Evolutionary conservation across 1,140 invertebrate species (phyloP).

Genomic region (Macrotrachela quadricornifera): DNA sequence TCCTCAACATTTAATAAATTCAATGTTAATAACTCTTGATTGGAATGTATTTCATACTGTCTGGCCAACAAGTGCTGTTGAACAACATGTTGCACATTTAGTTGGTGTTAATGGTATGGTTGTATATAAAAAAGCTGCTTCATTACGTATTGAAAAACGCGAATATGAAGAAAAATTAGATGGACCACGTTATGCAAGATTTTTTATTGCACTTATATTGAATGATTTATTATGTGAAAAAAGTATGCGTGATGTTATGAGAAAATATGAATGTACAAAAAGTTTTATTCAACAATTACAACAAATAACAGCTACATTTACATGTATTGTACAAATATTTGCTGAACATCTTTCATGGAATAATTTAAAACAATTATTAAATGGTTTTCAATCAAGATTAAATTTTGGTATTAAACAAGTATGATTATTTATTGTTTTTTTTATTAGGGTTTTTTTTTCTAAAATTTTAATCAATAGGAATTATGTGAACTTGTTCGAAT

Average conservation of each 20-base stretch:
- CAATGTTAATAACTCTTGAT: neutral
- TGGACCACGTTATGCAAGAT: conserved; percentile 35
- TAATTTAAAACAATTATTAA: conserved; percentile 63
- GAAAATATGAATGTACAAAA: conserved; percentile 60
- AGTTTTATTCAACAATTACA: conserved; percentile 73
- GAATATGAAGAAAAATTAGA: neutral
- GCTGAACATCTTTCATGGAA: conserved; percentile 76
- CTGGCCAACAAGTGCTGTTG: conserved; percentile 37
- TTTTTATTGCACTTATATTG: conserved; percentile 71
- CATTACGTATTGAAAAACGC: conserved; percentile 37
- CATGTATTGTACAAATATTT: conserved; percentile 76
- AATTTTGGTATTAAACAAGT: conserved; percentile 63
- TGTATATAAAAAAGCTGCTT: conserved; percentile 53
- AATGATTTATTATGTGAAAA: conserved; percentile 79
- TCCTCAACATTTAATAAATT: conserved; percentile 7
- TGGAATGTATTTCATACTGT: conserved; percentile 8
- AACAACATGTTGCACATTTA: conserved; percentile 63
- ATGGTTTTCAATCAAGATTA: conserved; percentile 73
- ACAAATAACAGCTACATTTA: conserved; percentile 80
- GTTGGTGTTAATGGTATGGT: conserved; percentile 69
- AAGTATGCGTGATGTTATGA: conserved; percentile 49
- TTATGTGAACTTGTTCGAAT: conserved; percentile 69
- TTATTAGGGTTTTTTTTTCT: no score
- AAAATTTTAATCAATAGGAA: conserved; percentile 36
- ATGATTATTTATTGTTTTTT: no score